phyloP scores from a whole-genome alignment of 2,113 vertebrate genomes.

The Pelecanus crispus region DNA sequence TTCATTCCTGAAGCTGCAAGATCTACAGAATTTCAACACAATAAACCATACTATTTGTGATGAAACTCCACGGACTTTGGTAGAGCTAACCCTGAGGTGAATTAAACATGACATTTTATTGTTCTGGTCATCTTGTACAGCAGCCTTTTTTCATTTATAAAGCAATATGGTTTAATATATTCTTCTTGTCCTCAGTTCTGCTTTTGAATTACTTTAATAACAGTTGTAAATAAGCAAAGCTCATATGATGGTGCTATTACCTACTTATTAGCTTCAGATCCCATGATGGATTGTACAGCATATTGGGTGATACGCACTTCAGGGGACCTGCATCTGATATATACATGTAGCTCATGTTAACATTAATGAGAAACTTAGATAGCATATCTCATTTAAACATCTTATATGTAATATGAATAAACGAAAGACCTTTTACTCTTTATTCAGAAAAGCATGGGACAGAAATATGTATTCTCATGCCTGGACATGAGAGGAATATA shows the following conservation, averaged over 20 bases:
- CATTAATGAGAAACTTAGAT: background rate
- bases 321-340: background rate
- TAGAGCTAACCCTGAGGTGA: background rate
- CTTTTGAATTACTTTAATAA: slow-evolving; percentile 44
- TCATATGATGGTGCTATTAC: background rate
- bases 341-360: background rate
- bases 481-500: background rate
- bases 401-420: background rate
- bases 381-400: slow-evolving; percentile 4
- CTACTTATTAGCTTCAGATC: slow-evolving; percentile 20
- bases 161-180: slow-evolving; percentile 4
- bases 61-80: background rate
- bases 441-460: background rate
- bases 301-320: background rate
- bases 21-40: background rate
- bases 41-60: background rate
- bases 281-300: background rate
- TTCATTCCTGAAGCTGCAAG: background rate
- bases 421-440: background rate
- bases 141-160: slow-evolving; percentile 16
- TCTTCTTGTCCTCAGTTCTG: background rate
- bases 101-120: slow-evolving; percentile 15
- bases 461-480: slow-evolving; percentile 4
- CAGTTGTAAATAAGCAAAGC: slow-evolving; percentile 13
- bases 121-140: background rate